phyloP scores from a whole-genome alignment of 2,888 invertebrate species.

The Harpalus rufipes region DNA sequence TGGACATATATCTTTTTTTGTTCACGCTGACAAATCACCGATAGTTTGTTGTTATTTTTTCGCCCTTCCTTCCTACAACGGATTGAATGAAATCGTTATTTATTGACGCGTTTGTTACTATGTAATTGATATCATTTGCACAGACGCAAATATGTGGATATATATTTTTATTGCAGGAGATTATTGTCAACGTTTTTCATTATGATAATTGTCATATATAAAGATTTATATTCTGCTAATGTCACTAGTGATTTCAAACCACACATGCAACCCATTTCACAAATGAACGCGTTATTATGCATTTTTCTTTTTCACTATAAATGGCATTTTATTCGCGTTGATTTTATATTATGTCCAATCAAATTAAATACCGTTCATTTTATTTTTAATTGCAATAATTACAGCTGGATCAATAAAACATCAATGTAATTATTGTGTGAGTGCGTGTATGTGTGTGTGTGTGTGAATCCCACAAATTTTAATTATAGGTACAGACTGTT shows the following conservation, averaged over 20 bases:
- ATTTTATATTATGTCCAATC: background rate
- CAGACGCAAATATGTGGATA: slow-evolving; percentile 16
- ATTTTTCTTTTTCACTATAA: background rate
- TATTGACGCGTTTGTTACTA: slow-evolving; percentile 30
- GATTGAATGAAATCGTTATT: slow-evolving; percentile 31
- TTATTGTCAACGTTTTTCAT: slow-evolving; percentile 5
- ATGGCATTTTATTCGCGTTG: background rate
- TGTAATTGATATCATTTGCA: slow-evolving; percentile 19
- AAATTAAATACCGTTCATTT: background rate
- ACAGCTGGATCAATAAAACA: no score
- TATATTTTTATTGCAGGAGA: slow-evolving; percentile 6
- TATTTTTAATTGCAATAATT: background rate
- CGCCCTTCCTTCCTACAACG: background rate
- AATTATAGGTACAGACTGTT: no score
- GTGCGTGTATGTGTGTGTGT: no score
- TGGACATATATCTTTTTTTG: slow-evolving; percentile 42
- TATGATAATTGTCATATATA: background rate
- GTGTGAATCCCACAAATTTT: no score
- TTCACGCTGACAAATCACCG: slow-evolving; percentile 50
- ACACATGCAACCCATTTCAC: background rate
- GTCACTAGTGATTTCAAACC: background rate
- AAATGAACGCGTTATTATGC: background rate
- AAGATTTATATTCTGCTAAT: slow-evolving; percentile 9
- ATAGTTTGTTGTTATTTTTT: slow-evolving; percentile 50
- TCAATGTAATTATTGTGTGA: no score